A percentile compares a stretch with the other conserved stretches of the same genome.
These are phyloP conservation scores for Buphagus erythrorhynchus DNA, from an alignment of 2,797 vertebrate genomes.

Conservation along the genomic window DNA sequence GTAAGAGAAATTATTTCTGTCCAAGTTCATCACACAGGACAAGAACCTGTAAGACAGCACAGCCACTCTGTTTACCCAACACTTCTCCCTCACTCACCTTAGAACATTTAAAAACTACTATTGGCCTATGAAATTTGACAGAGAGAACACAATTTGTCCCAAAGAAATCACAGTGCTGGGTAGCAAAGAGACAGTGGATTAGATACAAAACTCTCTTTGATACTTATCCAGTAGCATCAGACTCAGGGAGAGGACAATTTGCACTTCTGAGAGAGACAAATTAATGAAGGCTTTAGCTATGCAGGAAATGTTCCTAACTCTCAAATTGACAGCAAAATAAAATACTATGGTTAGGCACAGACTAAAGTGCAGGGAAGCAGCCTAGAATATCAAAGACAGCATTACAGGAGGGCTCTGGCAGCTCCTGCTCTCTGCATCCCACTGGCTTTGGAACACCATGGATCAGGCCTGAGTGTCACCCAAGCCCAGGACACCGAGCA, in stretches of 20 bases:
- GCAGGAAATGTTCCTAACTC: background rate
- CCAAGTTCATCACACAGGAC: background rate
- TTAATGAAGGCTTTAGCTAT: background rate
- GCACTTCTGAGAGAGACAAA: background rate
- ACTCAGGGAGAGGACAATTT: background rate
- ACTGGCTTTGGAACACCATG: background rate
- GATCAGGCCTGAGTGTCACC: rapidly evolving
- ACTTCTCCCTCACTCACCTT: background rate
- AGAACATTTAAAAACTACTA: background rate
- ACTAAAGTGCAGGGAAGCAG: background rate
- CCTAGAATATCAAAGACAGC: background rate
- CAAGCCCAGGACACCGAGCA: rapidly evolving
- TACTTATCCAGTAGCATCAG: background rate
- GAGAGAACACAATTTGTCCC: background rate
- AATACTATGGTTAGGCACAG: background rate
- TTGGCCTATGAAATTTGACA: background rate
- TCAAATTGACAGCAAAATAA: background rate
- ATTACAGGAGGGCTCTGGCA: background rate
- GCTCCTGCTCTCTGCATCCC: background rate
- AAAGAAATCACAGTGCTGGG: background rate
- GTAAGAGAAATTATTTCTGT: background rate
- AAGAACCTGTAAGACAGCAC: background rate
- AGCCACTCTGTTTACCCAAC: background rate
- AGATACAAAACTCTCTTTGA: background rate
- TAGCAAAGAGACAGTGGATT: background rate